These are phyloP conservation scores for Carettochelys insculpta DNA, from an alignment of 2,113 vertebrate genomes.

Conservation along the genomic window DNA sequence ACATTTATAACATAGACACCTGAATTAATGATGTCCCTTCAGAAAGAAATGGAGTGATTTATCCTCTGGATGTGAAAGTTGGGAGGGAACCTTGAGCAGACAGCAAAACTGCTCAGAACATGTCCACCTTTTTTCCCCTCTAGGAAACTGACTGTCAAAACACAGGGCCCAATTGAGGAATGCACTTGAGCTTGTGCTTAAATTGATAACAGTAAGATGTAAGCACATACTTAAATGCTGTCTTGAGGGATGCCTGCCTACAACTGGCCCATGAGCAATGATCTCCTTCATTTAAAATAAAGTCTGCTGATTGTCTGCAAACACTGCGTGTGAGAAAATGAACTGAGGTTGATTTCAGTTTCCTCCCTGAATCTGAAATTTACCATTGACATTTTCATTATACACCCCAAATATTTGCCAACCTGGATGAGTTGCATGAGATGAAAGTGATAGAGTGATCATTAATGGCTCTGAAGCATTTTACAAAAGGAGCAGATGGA, in stretches of 20 bases:
- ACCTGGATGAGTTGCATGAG: not conserved
- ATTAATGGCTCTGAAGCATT: not conserved
- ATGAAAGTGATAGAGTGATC: not conserved
- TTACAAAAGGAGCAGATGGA: not conserved
- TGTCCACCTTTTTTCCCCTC: not conserved
- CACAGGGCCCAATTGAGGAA: not conserved
- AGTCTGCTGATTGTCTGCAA: not conserved
- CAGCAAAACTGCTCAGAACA: not conserved
- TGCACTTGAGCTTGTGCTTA: accelerated
- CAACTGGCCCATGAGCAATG: accelerated
- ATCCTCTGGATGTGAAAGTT: conserved; percentile 6
- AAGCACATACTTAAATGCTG: accelerated
- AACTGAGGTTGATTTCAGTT: not conserved
- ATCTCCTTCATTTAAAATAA: accelerated
- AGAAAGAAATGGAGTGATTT: conserved; percentile 5
- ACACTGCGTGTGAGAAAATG: not conserved
- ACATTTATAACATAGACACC: conserved; percentile 5
- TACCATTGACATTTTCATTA: not conserved
- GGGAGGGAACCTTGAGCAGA: not conserved
- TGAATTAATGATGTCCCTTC: conserved; percentile 33
- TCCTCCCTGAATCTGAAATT: not conserved
- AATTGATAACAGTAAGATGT: not conserved
- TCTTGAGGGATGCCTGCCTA: not conserved
- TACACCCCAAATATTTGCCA: conserved; percentile 12
- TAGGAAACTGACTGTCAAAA: not conserved